Evolutionary conservation across 2,888 invertebrate species (phyloP).

Genomic region (Eristalis intricaria): DNA sequence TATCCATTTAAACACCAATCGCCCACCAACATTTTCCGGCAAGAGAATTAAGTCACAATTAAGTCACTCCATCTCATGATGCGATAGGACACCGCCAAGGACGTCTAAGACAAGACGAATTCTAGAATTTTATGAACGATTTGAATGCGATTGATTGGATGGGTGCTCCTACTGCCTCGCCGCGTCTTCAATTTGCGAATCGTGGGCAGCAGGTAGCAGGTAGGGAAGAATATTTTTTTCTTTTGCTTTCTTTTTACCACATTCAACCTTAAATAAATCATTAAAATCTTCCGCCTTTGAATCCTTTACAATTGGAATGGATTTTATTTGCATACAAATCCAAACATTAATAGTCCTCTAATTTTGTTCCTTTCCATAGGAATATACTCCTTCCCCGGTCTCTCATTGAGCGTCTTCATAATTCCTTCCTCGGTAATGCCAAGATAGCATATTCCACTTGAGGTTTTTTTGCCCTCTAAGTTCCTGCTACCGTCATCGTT

Average conservation of each 20-base stretch:
- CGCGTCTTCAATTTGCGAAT: neutral
- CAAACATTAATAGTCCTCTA: constrained; percentile 67
- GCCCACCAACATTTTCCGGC: neutral
- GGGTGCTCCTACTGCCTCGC: neutral
- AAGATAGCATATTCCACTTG: constrained; percentile 43
- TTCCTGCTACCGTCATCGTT: constrained; percentile 1
- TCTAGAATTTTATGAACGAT: constrained; percentile 26
- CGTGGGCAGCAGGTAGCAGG: neutral
- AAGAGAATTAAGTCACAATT: neutral
- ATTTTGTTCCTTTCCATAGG: constrained; percentile 31
- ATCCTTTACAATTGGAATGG: constrained; percentile 54
- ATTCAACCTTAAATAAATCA: constrained; percentile 63
- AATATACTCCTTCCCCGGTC: neutral
- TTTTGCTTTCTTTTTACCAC: constrained; percentile 16
- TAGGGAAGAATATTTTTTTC: neutral
- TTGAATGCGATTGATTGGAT: constrained; percentile 52
- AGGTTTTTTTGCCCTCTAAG: constrained; percentile 12
- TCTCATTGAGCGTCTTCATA: neutral
- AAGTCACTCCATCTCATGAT: neutral
- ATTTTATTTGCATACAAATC: constrained; percentile 62
- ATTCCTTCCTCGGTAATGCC: constrained; percentile 23
- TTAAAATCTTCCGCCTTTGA: constrained; percentile 70
- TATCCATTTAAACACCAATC: constrained; percentile 27
- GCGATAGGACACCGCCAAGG: neutral
- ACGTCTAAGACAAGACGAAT: constrained; percentile 25